phyloP scores from a whole-genome alignment of 2,797 vertebrate genomes.

The Pseudochirops cupreus region DNA sequence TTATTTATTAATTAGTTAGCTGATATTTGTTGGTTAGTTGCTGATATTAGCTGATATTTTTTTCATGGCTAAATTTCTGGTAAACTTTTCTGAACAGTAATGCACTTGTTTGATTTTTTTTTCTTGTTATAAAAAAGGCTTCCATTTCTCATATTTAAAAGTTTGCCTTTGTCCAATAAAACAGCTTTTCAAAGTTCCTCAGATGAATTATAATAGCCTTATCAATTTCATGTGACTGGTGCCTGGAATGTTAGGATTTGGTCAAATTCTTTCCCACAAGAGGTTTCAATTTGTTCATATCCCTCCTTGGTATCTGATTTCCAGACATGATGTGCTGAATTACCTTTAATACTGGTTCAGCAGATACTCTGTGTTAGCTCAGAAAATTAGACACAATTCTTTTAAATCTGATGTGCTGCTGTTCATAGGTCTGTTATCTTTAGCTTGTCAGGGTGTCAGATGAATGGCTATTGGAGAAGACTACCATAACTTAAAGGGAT shows the following conservation, averaged over 20 bases:
- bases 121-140: background rate
- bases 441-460: slow-evolving; percentile 83
- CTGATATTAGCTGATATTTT: background rate
- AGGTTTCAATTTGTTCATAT: slow-evolving; percentile 88
- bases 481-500: slow-evolving; percentile 81
- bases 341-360: slow-evolving; percentile 89
- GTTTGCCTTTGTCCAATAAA: slow-evolving; percentile 49
- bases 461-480: slow-evolving; percentile 81
- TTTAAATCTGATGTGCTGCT: slow-evolving; percentile 84
- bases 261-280: slow-evolving; percentile 90
- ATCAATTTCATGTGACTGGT: slow-evolving; percentile 89
- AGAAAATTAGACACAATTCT: slow-evolving; percentile 86
- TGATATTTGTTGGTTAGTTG: background rate
- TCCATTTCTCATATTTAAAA: slow-evolving; percentile 38
- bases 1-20: rapidly evolving
- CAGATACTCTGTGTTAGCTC: slow-evolving; percentile 85
- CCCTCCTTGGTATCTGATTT: slow-evolving; percentile 89
- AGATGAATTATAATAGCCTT: slow-evolving; percentile 84
- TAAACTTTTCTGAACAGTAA: background rate
- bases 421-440: slow-evolving; percentile 87
- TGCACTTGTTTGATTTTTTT: background rate
- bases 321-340: slow-evolving; percentile 89
- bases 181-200: slow-evolving; percentile 41
- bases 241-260: slow-evolving; percentile 87
- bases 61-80: rapidly evolving